Conservation (phyloP, 1,140 invertebrate species). For the Philaenus spumarius region DNA sequence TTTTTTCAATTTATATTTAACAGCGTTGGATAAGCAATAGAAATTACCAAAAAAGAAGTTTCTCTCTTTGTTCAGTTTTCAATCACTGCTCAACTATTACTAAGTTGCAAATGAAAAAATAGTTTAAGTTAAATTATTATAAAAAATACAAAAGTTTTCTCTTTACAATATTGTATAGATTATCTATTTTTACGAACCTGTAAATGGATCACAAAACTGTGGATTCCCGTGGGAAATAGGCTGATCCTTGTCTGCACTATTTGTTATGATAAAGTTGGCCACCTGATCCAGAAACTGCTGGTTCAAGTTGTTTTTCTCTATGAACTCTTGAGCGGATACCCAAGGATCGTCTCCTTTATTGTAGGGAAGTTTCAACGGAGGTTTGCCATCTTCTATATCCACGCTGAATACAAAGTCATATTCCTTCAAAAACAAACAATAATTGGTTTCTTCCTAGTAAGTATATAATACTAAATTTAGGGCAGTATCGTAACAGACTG, state of each 20-base stretch:
- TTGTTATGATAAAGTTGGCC: conserved; percentile 91
- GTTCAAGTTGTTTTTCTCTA: conserved; percentile 67
- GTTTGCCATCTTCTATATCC: conserved; percentile 83
- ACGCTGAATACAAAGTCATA: conserved; percentile 96
- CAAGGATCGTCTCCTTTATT: conserved; percentile 66
- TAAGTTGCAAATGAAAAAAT: too few species aligned
- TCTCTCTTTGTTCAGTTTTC: too few species aligned
- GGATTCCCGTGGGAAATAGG: conserved; percentile 32
- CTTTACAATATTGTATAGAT: too few species aligned
- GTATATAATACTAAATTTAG: too few species aligned
- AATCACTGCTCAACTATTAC: too few species aligned
- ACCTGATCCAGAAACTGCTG: conserved; percentile 89
- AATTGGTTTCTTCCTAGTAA: neutral
- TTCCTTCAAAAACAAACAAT: conserved; percentile 50
- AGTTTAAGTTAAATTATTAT: too few species aligned
- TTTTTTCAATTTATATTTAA: too few species aligned
- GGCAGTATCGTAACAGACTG: too few species aligned
- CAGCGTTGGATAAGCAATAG: too few species aligned
- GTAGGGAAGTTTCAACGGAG: conserved; percentile 85
- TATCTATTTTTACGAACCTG: conserved; percentile 42
- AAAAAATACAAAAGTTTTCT: too few species aligned
- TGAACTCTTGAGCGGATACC: conserved; percentile 56
- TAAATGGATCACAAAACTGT: conserved; percentile 71
- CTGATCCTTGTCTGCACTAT: conserved; percentile 43
- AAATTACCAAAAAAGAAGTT: too few species aligned